These are phyloP conservation scores for Aradophagus sp. DNA, from an alignment of 1,140 invertebrate species.

Conservation along the genomic window DNA sequence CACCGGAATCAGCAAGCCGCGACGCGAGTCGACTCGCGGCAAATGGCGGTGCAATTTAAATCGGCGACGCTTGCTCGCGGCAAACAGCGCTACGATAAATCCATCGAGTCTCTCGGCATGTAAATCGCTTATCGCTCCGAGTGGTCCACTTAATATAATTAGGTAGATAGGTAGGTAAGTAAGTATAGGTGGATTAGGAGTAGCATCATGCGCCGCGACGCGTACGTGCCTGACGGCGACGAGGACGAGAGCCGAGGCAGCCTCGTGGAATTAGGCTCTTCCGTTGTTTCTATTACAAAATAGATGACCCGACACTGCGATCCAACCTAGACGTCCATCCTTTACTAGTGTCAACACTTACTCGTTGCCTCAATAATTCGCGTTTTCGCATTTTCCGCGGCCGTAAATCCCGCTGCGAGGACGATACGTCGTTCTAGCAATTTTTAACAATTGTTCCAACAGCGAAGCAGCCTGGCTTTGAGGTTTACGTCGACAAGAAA, in stretches of 20 bases:
- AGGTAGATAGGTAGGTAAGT: constrained; percentile 66
- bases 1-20: too few relatives aligned
- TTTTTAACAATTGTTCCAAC: constrained; percentile 38
- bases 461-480: too few relatives aligned
- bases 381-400: constrained; percentile 36
- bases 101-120: constrained; percentile 70
- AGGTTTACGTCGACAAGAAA: too few relatives aligned
- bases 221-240: constrained; percentile 55
- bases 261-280: constrained; percentile 74
- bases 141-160: constrained; percentile 72
- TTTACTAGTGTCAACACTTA: constrained; percentile 56
- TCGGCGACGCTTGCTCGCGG: too few relatives aligned
- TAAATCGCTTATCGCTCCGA: constrained; percentile 74
- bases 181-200: constrained; percentile 66
- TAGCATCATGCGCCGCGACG: constrained; percentile 57
- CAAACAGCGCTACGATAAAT: constrained; percentile 65
- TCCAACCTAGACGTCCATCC: constrained; percentile 58
- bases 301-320: constrained; percentile 71
- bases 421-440: too few relatives aligned
- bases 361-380: constrained; percentile 36
- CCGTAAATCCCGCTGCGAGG: too few relatives aligned
- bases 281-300: constrained; percentile 77
- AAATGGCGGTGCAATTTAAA: too few relatives aligned
- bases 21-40: too few relatives aligned
- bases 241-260: constrained; percentile 58